Evolutionary conservation across 2,797 vertebrate species (phyloP).

Genomic region (Mormyrus hasselquistii): DNA sequence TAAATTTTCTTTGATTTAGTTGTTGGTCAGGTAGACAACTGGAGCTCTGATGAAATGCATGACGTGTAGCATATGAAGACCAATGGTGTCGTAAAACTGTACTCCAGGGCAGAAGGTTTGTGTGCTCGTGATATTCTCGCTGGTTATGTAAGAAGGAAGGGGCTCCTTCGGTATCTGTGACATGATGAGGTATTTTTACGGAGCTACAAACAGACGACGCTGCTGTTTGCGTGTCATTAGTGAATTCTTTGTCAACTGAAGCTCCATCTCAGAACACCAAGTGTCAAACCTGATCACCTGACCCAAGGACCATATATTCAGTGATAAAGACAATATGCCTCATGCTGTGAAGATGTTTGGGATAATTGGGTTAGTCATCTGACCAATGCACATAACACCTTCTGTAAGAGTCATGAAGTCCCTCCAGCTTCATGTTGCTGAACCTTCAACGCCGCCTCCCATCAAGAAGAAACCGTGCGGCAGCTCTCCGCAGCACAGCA

Average conservation of each 20-base stretch:
- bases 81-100: not conserved
- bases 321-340: not conserved
- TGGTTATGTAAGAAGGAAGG: not conserved
- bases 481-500: not conserved
- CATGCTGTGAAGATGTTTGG: not conserved
- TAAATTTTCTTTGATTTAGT: not conserved
- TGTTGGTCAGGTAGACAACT: not conserved
- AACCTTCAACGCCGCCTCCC: not conserved
- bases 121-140: not conserved
- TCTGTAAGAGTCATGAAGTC: not conserved
- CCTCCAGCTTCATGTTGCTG: not conserved
- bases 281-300: not conserved
- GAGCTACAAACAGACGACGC: not conserved
- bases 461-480: not conserved
- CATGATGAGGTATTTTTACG: not conserved
- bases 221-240: not conserved
- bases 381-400: not conserved
- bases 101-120: not conserved
- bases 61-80: not conserved
- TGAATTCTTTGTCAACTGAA: not conserved
- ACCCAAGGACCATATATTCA: not conserved
- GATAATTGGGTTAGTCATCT: not conserved
- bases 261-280: not conserved
- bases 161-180: not conserved
- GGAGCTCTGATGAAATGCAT: not conserved